Percentiles rank a stretch among this genome's conserved stretches.
These are phyloP conservation scores for Trichomalopsis sarcophagae DNA, from an alignment of 1,140 invertebrate genomes.

Conservation along the genomic window DNA sequence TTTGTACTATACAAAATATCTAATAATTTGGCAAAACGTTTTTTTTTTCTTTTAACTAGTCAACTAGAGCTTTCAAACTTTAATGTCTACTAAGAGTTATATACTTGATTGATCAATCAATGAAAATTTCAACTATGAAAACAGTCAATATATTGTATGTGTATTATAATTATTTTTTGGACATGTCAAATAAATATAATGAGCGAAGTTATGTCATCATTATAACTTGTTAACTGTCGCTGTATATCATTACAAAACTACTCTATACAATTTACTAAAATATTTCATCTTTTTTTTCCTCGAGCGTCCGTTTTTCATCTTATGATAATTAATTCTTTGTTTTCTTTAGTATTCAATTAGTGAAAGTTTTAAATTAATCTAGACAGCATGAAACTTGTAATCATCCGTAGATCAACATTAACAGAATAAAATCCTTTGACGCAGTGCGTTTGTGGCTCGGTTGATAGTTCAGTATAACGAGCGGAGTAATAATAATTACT, in stretches of 20 bases:
- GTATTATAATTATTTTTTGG: conserved; percentile 47
- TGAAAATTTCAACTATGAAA: conserved; percentile 51
- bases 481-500: conserved; percentile 51
- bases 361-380: conserved; percentile 37
- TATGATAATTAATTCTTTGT: conserved; percentile 52
- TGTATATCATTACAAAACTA: conserved; percentile 60
- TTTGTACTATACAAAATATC: conserved; percentile 45
- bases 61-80: background rate
- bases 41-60: conserved; percentile 36
- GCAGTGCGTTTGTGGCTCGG: conserved; percentile 62
- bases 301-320: conserved; percentile 59
- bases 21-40: conserved; percentile 37
- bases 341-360: conserved; percentile 32
- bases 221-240: conserved; percentile 53
- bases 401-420: conserved; percentile 41
- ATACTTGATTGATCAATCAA: conserved; percentile 33
- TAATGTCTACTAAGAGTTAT: conserved; percentile 14
- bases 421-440: conserved; percentile 64
- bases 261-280: conserved; percentile 60
- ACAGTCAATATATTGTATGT: conserved; percentile 51
- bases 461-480: conserved; percentile 55
- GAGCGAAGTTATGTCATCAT: conserved; percentile 45
- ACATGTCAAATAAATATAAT: conserved; percentile 52
- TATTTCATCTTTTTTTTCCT: conserved; percentile 65
- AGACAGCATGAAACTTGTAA: conserved; percentile 42